These are phyloP conservation scores for Alcedo atthis DNA, from an alignment of 2,797 vertebrate genomes.

Conservation along the genomic window DNA sequence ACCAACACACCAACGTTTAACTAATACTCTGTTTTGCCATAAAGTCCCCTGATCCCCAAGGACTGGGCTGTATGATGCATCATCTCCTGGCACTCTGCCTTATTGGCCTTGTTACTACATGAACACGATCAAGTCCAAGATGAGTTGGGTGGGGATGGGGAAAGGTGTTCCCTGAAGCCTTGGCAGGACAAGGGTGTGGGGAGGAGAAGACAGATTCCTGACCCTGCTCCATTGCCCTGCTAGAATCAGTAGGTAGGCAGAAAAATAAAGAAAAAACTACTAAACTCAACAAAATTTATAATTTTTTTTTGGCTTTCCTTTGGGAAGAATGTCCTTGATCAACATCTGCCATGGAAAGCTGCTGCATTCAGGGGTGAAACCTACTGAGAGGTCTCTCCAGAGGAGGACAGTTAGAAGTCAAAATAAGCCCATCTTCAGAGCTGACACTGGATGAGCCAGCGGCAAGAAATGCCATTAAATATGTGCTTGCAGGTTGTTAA, in stretches of 20 bases:
- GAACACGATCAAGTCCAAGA: neutral
- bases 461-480: neutral
- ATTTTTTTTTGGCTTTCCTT: neutral
- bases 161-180: neutral
- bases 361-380: neutral
- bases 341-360: rapidly evolving
- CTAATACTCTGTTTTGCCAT: neutral
- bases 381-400: neutral
- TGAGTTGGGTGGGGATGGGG: neutral
- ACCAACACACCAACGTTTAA: neutral
- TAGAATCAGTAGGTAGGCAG: neutral
- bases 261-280: neutral
- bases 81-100: neutral
- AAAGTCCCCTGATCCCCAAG: neutral
- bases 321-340: neutral
- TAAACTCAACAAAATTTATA: neutral
- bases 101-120: neutral
- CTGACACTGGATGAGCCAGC: neutral
- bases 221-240: neutral
- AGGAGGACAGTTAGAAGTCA: neutral
- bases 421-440: neutral
- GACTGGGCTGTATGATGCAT: neutral
- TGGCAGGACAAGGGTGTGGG: neutral
- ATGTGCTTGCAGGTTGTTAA: neutral
- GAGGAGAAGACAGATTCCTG: neutral